Evolutionary conservation across 2,113 vertebrate genomes (phyloP).

Genomic region (Vulpes ferrilata): DNA sequence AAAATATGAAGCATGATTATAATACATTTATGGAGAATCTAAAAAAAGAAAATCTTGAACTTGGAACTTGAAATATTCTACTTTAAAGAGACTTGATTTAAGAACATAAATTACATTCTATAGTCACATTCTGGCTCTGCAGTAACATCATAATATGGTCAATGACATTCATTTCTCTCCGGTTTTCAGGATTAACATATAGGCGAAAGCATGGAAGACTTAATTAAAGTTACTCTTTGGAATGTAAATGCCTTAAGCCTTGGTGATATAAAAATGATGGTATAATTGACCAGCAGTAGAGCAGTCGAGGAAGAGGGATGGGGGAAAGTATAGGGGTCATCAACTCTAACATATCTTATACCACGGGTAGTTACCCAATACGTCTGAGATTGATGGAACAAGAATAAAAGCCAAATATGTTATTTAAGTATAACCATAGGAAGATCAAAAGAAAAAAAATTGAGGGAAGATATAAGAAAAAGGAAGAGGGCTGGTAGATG

Average conservation of each 20-base stretch:
- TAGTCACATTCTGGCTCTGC: not conserved
- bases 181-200: constrained; percentile 9
- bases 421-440: not conserved
- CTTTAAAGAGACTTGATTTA: not conserved
- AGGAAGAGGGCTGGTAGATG: not conserved
- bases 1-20: constrained; percentile 14
- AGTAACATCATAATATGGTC: not conserved
- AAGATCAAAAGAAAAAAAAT: not conserved
- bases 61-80: constrained; percentile 48
- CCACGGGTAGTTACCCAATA: too few species aligned
- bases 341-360: not conserved
- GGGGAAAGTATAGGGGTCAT: not conserved
- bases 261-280: not conserved
- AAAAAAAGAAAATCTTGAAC: constrained; percentile 9
- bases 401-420: not conserved
- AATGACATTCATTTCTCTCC: not conserved
- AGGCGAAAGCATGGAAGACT: not conserved
- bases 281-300: not conserved
- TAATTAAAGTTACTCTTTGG: not conserved
- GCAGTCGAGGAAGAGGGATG: not conserved
- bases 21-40: not conserved
- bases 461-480: not conserved
- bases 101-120: not conserved
- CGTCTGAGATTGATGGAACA: not conserved
- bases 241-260: not conserved